Evolutionary conservation across 2,888 invertebrate species (phyloP).

Genomic region (Tetanocera ferruginea): DNA sequence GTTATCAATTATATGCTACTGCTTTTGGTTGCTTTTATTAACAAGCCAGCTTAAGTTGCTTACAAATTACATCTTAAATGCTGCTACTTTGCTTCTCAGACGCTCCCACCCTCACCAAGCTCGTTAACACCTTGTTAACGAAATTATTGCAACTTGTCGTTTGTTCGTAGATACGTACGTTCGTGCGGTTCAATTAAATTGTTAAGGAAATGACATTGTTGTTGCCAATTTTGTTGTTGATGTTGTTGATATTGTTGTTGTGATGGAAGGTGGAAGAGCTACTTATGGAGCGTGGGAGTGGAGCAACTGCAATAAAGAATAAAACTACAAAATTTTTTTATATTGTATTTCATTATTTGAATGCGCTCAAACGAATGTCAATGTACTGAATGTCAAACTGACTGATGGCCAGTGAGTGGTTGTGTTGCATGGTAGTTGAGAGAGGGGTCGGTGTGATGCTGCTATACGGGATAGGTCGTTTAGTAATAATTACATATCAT

Average conservation of each 20-base stretch:
- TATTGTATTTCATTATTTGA: not conserved
- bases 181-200: not conserved
- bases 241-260: not conserved
- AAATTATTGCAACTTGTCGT: not conserved
- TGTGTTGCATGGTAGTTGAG: not conserved
- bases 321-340: not conserved
- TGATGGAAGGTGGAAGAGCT: not conserved
- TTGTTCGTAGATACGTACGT: not conserved
- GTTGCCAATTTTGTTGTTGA: not conserved
- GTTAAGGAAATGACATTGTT: constrained; percentile 33
- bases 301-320: not conserved
- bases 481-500: not conserved
- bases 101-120: not conserved
- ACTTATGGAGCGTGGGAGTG: constrained; percentile 16
- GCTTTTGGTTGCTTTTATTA: not conserved
- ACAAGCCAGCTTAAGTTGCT: not conserved
- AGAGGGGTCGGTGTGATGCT: not conserved
- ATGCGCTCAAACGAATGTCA: constrained; percentile 13
- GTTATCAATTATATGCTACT: not conserved
- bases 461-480: not conserved
- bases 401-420: not conserved
- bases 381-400: constrained; percentile 18
- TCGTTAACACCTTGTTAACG: constrained; percentile 28
- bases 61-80: constrained; percentile 3
- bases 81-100: too few relatives aligned